Evolutionary conservation across 92 coral and sea anemone species (phyloP), one percentile per base, ranked within the genome.

Genomic region (Actinostola sp.): DNA sequence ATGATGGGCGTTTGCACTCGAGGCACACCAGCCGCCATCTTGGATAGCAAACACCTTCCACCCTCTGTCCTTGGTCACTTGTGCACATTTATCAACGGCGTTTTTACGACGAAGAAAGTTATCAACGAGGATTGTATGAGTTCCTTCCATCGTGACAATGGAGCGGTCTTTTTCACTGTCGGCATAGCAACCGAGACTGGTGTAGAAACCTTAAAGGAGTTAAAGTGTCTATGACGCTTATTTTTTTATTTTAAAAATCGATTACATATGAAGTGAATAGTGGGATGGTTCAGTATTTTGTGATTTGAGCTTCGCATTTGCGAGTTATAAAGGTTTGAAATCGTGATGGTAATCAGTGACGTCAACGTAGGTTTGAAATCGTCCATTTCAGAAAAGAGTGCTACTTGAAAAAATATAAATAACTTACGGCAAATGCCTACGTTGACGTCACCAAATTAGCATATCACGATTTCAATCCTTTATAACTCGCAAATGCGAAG

Each of bases 21-120:
- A 87, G 26, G 92, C 90, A 73, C 97, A 90, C n/a, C n/a, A 90
- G 33, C 97, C 97, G 46, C 97, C 97, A 80, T 84, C 92, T 80
- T 90, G 97, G 29, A 90, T 86, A 13, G 88, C 97, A 67, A 90
- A 90, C 34, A 87, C 97, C 34, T 67, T 84, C 82, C 83, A 90
- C 3, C 97, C 97, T 35, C 97, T 85, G 45, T 43, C 80, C 66
- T 82, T 83, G 53, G 97, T 81, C 30, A 87, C n/a, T 61, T 71
- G 46, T n/a, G 97, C 97, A 58, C 97, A 90, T 66, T 88, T 90
- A 43, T 83, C 92, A 21, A 90, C 78, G 35, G 97, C 97, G 50
- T 68, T 67, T 21, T 66, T 71, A 19, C 97, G 92, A 51, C 77
- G 80, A 8, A 90, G 81, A 38, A 90, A 90, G 75, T 86, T 90